Base-by-base conservation (phyloP, 2,888 invertebrate genomes). In the Leptopterna dolabrata region DNA sequence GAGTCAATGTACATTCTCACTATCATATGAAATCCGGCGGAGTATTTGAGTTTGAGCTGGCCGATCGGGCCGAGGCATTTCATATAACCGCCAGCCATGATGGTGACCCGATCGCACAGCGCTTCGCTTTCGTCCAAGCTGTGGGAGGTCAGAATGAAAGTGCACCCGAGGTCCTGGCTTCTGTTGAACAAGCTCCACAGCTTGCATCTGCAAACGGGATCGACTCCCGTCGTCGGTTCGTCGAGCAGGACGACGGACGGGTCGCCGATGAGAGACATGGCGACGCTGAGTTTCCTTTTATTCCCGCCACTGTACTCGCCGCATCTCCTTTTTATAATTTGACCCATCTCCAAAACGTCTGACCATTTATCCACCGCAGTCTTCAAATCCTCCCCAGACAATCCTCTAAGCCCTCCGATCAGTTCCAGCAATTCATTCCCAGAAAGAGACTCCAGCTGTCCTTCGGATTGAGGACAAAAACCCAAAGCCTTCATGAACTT, bases 81-180 rank as follows among this genome's bases (percentile, higher is more conserved):
- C 89, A 96, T 92, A 90, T 93, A 93, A 0, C 97, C 97, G 88
- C 92, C 93, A 0, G 94, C 94, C 96, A 97, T 95, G 88, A 97
- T 96, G 0, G 95, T 96, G 89, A 97, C 92, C 87, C 96, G 94
- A 83, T 94, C 93, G 91, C 97, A 97, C 29, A 97, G 93, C 41
- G 95, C 95, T 91, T 97, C 97, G 92, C 96, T 97, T 92, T 97
- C 97, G 91, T 97, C 96, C 96, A 97, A 96, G 90, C 96, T 96
- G 80, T 96, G 96, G 76, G 97, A 97, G 36, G 97, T 97, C 87
- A 97, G 93, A 88, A 97, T 93, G 87, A 97, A 94, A 87, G 96
- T 95, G 91, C 94, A 94, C 0, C 97, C 96, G 1, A 94, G 92
- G 88, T 95, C 94, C 84, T 96, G 93, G 63, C 95, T 94, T 87